These are phyloP conservation scores for Dione juno DNA, from an alignment of 2,888 invertebrate species.

Conservation along the genomic window DNA sequence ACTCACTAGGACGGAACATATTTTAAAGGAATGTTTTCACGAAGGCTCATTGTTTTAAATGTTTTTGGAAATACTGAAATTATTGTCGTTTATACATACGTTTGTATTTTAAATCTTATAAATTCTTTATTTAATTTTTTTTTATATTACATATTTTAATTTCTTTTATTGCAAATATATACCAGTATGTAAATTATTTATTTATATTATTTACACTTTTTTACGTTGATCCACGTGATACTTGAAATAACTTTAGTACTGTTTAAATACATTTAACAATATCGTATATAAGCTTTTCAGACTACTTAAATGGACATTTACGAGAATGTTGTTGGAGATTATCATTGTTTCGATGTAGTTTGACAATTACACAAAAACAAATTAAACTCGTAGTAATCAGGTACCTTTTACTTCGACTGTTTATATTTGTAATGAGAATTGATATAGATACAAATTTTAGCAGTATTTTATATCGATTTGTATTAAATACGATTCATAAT, in stretches of 20 bases:
- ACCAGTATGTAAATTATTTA: neutral
- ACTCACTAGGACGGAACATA: conserved; percentile 33
- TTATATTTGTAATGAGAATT: neutral
- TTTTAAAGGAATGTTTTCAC: conserved; percentile 12
- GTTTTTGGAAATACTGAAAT: neutral
- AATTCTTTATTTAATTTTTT: neutral
- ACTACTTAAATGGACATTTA: conserved; percentile 1
- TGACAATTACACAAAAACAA: conserved; percentile 7
- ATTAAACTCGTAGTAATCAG: neutral
- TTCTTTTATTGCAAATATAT: neutral
- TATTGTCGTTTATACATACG: too few species aligned
- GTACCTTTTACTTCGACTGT: neutral
- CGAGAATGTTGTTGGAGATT: neutral
- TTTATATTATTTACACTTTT: neutral
- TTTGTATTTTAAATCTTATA: conserved; percentile 1
- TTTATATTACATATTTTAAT: too few species aligned
- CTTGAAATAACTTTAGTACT: conserved; percentile 22
- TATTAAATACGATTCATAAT: neutral
- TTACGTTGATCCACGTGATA: conserved; percentile 20
- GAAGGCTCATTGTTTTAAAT: neutral
- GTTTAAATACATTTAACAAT: conserved; percentile 10
- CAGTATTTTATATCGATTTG: neutral
- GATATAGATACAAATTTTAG: neutral
- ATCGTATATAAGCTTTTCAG: conserved; percentile 14
- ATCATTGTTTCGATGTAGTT: conserved; percentile 1